Conservation (phyloP, 2,888 invertebrate species). For the Metacarcinus magister region DNA sequence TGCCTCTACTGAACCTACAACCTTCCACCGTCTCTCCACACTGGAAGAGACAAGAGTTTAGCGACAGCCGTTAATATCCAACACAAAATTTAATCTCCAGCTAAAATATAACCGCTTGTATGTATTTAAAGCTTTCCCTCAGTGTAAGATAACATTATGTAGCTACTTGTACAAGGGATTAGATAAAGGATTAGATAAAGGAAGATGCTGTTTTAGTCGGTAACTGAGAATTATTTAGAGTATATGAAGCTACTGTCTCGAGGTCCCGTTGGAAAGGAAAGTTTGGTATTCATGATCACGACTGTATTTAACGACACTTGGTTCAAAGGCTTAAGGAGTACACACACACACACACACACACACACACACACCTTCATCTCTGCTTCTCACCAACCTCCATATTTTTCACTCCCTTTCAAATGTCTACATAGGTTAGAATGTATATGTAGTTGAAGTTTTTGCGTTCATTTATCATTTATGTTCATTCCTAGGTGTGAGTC, state of each 20-base stretch:
- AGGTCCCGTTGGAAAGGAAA: background rate
- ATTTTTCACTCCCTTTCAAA: background rate
- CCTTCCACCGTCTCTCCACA: too few species aligned
- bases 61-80: too few species aligned
- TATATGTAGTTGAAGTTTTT: background rate
- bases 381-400: background rate
- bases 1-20: background rate
- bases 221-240: too few species aligned
- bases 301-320: background rate
- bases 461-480: constrained; percentile 5
- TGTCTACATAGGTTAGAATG: background rate
- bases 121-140: too few species aligned
- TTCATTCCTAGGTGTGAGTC: constrained; percentile 21
- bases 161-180: too few species aligned
- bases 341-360: background rate
- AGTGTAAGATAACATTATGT: too few species aligned
- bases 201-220: too few species aligned
- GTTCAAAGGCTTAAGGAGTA: background rate
- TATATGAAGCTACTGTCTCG: background rate
- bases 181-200: too few species aligned
- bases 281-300: background rate
- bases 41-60: too few species aligned
- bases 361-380: background rate
- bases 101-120: too few species aligned
- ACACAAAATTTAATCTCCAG: too few species aligned